Conservation (phyloP, 2,113 vertebrate species). For the Podarcis raffonei region DNA sequence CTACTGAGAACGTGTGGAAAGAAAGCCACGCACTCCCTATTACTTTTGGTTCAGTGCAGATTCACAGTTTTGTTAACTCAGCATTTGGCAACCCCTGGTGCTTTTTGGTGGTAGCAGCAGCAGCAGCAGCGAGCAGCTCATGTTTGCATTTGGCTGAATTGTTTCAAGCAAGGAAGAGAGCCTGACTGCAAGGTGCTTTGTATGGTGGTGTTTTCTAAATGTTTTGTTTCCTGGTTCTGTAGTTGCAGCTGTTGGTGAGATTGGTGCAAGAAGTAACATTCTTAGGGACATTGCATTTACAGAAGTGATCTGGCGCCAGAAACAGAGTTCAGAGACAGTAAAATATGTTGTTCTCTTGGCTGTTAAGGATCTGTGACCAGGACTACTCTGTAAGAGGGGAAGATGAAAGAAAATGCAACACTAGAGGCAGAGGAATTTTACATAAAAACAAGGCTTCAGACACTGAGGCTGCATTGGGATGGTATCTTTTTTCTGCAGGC, state of each 20-base stretch:
- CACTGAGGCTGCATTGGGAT: too few species aligned
- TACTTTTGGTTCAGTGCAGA: conserved; percentile 37
- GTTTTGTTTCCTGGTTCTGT: neutral
- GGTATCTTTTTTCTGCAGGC: neutral
- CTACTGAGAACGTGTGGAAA: neutral
- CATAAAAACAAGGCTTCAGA: neutral
- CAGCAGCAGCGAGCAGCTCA: conserved; percentile 35
- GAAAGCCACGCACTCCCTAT: conserved; percentile 13
- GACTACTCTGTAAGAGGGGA: neutral
- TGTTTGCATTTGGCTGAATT: conserved; percentile 37
- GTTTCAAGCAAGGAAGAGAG: conserved; percentile 33
- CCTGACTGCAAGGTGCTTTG: conserved; percentile 9
- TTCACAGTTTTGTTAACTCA: conserved; percentile 51
- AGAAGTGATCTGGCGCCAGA: neutral
- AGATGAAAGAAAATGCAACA: neutral
- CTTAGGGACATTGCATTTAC: neutral
- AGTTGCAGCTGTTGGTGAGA: neutral
- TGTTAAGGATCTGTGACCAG: neutral
- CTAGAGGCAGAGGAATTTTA: neutral
- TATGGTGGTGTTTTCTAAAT: neutral
- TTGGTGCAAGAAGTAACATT: neutral
- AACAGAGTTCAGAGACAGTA: neutral
- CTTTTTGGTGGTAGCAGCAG: conserved; percentile 35
- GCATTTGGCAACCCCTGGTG: conserved; percentile 45
- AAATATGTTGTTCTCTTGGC: neutral